A percentile compares a stretch with the other conserved stretches of the same genome.
Evolutionary conservation across 2,888 invertebrate species (phyloP).

Genomic region (Leptinotarsa rubiginosa): DNA sequence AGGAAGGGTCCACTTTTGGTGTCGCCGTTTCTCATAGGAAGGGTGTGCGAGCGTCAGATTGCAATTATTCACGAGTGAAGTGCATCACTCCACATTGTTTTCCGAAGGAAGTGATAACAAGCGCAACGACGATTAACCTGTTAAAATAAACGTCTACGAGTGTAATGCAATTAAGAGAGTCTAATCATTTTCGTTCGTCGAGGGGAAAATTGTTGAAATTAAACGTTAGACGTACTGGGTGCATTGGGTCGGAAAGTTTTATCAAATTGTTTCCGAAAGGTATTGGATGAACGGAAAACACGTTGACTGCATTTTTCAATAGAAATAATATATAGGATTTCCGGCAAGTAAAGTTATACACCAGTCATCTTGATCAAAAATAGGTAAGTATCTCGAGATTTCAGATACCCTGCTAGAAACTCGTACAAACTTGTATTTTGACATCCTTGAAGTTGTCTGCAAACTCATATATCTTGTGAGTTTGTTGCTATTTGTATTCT

Average conservation of each 20-base stretch:
- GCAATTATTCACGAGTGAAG: constrained; percentile 41
- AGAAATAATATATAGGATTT: too few species aligned
- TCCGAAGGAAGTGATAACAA: constrained; percentile 42
- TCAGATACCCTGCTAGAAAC: too few species aligned
- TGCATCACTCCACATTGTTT: constrained; percentile 42
- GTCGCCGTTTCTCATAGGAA: constrained; percentile 14
- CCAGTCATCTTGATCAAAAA: too few species aligned
- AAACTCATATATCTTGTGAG: too few species aligned
- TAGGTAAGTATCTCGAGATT: too few species aligned
- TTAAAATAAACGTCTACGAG: constrained; percentile 44
- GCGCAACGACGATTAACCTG: constrained; percentile 45
- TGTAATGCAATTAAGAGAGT: constrained; percentile 44
- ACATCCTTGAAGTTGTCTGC: too few species aligned
- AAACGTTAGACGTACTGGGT: background rate
- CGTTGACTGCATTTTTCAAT: too few species aligned
- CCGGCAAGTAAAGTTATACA: too few species aligned
- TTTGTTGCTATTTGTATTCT: too few species aligned
- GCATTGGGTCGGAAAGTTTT: background rate
- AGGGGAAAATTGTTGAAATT: constrained; percentile 14
- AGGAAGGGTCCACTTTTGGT: constrained; percentile 11
- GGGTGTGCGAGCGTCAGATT: constrained; percentile 8
- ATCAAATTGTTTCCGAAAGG: background rate
- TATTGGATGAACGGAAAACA: too few species aligned
- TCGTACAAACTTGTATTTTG: too few species aligned
- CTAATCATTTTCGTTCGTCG: constrained; percentile 18